Conservation (phyloP, 2,113 vertebrate species). For the Ondatra zibethicus region DNA sequence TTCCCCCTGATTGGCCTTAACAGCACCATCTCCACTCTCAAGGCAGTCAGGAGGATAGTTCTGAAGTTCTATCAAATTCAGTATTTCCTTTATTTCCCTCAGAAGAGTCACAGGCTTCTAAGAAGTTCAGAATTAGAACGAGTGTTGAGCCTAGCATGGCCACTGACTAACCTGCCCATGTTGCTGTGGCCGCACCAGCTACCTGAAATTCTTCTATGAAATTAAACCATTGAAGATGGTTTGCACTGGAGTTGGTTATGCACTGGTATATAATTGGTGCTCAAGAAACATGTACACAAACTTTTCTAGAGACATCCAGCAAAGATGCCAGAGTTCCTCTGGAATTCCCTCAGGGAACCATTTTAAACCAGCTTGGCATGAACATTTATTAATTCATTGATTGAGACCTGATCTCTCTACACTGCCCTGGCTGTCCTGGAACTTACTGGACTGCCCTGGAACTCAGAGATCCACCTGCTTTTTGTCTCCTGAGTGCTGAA, state of each 20-base stretch:
- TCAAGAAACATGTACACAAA: neutral
- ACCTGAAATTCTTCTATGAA: neutral
- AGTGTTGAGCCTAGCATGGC: neutral
- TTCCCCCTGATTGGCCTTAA: neutral
- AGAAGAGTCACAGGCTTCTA: neutral
- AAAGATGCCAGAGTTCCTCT: neutral
- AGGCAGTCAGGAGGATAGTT: neutral
- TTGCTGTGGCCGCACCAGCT: neutral
- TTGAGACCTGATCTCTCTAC: neutral
- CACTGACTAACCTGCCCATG: neutral
- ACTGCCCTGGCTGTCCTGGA: neutral
- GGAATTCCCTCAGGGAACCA: neutral
- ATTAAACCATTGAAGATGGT: neutral
- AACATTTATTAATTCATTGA: neutral
- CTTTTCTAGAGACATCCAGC: neutral
- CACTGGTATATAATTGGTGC: fast-evolving
- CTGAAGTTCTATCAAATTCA: neutral
- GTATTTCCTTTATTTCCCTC: neutral
- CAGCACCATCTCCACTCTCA: neutral
- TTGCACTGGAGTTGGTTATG: neutral
- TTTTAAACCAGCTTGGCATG: neutral
- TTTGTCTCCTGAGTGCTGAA: neutral
- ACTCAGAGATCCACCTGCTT: neutral
- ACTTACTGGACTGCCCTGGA: neutral
- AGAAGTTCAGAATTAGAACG: neutral